Base-by-base conservation (phyloP, 2,113 vertebrate genomes). In the Callospermophilus lateralis region DNA sequence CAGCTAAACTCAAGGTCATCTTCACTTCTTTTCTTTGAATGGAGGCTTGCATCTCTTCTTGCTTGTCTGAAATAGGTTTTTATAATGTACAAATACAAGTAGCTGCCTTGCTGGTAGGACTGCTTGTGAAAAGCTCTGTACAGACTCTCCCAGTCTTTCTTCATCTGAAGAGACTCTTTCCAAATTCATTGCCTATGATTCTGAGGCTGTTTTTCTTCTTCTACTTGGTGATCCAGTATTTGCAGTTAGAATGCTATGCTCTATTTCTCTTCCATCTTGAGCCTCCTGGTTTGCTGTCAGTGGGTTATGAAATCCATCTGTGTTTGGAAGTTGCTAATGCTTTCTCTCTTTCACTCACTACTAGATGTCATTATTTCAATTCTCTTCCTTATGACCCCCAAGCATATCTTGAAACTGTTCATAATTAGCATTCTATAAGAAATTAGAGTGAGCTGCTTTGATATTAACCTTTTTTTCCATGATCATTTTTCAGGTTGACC, bases 11-110 rank as follows among this genome's bases (percentile, higher is more conserved):
- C 42, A 89, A 77, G n/a, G 11, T 77, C 53, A 65, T 72, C 45
- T 88, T 84, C 8, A 32, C 37, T 83, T 87, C n/a, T 94, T 80
- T 72, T 39, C 32, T 80, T 93, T 88, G 51, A 70, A 78, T 53
- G 74, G 94, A 92, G 89, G 42, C 73, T 91, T 37, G 4, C 5
- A 58, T 86, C 93, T 92, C 84, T 77, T 91, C 48, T 55, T 39
- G 26, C 26, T 45, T 88, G 86, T 90, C 77, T 90, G 55, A 63
- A 61, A 74, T 55, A 68, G 55, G 12, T 55, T 45, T 93, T 89
- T 89, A 65, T 51, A 48, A 67, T 67, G 78, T 76, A 76, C 55
- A 72, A 67, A 96, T 26, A 67, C 2, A 81, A 74, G 32, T n/a
- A 91, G 78, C 53, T 65, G 32, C 42, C 48, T 78, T 68, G 39